Conservation (phyloP, 2,113 vertebrate species). For the Chionodraco myersi region DNA sequence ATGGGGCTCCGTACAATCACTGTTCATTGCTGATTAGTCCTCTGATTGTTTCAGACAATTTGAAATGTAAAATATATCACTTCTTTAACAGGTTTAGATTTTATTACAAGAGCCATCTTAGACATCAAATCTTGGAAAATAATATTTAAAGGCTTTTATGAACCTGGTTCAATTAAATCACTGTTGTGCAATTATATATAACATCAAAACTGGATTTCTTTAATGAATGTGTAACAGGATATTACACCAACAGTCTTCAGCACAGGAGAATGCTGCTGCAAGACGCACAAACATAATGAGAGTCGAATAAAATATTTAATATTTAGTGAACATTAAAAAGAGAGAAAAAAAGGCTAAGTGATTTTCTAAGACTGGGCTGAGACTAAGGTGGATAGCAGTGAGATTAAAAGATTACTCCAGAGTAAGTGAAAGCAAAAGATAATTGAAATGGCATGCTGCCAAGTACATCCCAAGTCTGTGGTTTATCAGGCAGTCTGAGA, state of each 20-base stretch:
- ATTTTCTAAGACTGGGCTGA: conserved; percentile 65
- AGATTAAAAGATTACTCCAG: conserved; percentile 73
- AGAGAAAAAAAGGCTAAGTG: conserved; percentile 54
- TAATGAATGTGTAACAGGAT: background rate
- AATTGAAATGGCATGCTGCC: conserved; percentile 74
- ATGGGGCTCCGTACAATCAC: too few relatives aligned
- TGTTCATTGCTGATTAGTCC: background rate
- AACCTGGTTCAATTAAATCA: background rate
- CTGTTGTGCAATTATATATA: background rate
- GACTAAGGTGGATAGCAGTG: conserved; percentile 51
- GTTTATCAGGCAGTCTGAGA: conserved; percentile 41
- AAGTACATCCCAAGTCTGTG: conserved; percentile 42
- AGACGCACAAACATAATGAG: conserved; percentile 11
- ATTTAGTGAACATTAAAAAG: conserved; percentile 63
- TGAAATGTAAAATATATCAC: background rate
- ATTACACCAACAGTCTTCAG: background rate
- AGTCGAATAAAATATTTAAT: conserved; percentile 35
- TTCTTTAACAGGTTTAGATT: background rate
- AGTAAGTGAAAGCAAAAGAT: conserved; percentile 70
- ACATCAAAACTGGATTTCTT: background rate
- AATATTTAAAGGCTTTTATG: background rate
- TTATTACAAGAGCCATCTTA: background rate
- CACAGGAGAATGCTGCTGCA: background rate
- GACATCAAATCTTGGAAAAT: background rate
- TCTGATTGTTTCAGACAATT: background rate